Evolutionary conservation across 2,797 vertebrate genomes (phyloP), one percentile per base, ranked within the genome.

Genomic region (Rhabdomys pumilio): DNA sequence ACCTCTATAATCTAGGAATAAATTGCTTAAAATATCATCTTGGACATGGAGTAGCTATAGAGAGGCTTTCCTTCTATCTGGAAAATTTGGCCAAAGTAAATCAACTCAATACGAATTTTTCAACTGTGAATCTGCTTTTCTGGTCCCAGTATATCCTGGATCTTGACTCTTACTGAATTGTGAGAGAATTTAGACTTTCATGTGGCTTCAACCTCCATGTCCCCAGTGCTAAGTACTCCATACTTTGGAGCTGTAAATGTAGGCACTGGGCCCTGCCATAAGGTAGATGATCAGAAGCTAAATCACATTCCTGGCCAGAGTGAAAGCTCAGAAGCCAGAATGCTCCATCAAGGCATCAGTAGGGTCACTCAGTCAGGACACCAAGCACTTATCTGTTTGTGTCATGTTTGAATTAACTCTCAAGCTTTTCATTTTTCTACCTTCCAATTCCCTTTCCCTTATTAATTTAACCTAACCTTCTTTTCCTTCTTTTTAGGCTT

Each of bases 21-120:
- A 67, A 79, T 89, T 61, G 4, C 22, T 76, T 95, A 59, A 89
- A 34, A 90, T 90, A 75, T 22, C 11, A n/a, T 72, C 67, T 91
- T 41, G 1, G 10, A 77, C 47, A 53, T 34, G 3, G 8, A 84
- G 10, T 1, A 63, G 8, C 55, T 41, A 13, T 26, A 22, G 61
- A 55, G 38, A 24, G 76, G 29, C 9, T 57, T 80, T 67, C 9
- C 67, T 4, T 96, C 79, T 90, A 26, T 26, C 34, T 92, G 22
- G 55, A 77, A 81, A 89, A 61, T 10, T 3, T 61, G 3, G n/a
- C 47, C 81, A 84, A 11, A 38, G 9, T 76, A 29, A 53, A 3
- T 80, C 17, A 76, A 59, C 11, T 86, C 44, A 73, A 14, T 12
- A 24, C 69, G 77, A 73, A 6, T 6, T 88, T 91, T 83, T 73